Percentiles rank a stretch among this genome's conserved stretches.
These are phyloP conservation scores for Podarcis siculus DNA, from an alignment of 2,797 vertebrate genomes.

Conservation along the genomic window DNA sequence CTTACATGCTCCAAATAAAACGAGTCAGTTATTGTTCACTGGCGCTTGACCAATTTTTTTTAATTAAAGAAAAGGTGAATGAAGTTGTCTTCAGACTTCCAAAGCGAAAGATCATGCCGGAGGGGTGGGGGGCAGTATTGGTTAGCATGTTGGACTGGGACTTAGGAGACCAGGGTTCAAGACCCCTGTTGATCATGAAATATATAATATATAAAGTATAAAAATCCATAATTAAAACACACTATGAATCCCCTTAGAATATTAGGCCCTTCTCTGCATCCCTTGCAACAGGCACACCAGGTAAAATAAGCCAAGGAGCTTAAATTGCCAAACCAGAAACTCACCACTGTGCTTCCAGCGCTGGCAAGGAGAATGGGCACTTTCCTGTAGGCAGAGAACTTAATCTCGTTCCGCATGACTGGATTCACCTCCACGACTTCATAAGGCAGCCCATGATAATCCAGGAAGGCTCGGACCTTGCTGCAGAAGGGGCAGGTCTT, in stretches of 20 bases:
- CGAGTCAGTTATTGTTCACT: no score
- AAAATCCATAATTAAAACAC: no score
- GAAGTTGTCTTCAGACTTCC: no score
- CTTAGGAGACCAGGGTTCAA: not conserved
- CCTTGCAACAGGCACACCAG: not conserved
- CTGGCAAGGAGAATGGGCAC: conserved; percentile 92
- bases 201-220: no score
- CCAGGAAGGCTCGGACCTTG: conserved; percentile 94
- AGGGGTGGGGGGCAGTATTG: no score
- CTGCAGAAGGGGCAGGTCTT: conserved; percentile 99
- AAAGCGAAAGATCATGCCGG: no score
- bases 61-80: no score
- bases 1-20: no score
- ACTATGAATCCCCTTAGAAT: no score
- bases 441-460: conserved; percentile 90
- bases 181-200: not conserved
- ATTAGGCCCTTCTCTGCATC: no score
- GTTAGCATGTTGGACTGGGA: not conserved
- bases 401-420: conserved; percentile 91
- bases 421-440: conserved; percentile 96
- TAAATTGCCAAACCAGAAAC: conserved; percentile 30
- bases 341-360: conserved; percentile 81
- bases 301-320: not conserved
- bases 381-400: conserved; percentile 95
- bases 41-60: no score